Evolutionary conservation across 2,888 invertebrate species (phyloP).

Genomic region (Macaria liturata): DNA sequence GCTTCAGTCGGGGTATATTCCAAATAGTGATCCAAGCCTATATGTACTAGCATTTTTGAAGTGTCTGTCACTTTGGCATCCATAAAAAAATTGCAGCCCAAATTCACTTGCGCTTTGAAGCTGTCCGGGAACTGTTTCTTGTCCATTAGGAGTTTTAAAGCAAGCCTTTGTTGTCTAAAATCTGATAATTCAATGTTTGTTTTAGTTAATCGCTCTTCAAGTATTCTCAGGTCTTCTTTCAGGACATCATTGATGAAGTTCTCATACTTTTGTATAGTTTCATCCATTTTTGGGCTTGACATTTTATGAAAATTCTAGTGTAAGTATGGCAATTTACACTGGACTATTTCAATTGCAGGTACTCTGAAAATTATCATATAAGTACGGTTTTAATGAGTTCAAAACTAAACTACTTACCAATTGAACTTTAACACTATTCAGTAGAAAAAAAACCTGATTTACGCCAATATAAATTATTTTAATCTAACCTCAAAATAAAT

Average conservation of each 20-base stretch:
- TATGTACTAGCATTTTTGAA: constrained; percentile 86
- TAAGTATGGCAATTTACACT: no score
- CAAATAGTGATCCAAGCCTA: constrained; percentile 90
- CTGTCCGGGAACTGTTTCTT: constrained; percentile 75
- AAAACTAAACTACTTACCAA: no score
- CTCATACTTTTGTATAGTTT: constrained; percentile 82
- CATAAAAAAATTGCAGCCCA: constrained; percentile 93
- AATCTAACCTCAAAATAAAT: no score
- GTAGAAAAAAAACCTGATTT: no score
- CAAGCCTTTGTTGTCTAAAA: constrained; percentile 88
- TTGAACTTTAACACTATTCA: no score
- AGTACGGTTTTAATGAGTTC: no score
- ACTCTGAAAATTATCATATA: no score
- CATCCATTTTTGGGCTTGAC: constrained; percentile 48
- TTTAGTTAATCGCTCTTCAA: constrained; percentile 83
- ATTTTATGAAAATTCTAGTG: constrained; percentile 35
- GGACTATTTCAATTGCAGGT: no score
- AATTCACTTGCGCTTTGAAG: constrained; percentile 84
- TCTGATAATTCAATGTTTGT: constrained; percentile 88
- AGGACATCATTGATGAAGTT: constrained; percentile 90
- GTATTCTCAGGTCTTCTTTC: constrained; percentile 86
- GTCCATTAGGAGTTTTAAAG: constrained; percentile 85
- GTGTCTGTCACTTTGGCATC: constrained; percentile 88
- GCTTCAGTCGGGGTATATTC: constrained; percentile 90
- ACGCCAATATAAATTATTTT: no score